phyloP scores from a whole-genome alignment of 2,888 invertebrate species.

The Unio delphinus region DNA sequence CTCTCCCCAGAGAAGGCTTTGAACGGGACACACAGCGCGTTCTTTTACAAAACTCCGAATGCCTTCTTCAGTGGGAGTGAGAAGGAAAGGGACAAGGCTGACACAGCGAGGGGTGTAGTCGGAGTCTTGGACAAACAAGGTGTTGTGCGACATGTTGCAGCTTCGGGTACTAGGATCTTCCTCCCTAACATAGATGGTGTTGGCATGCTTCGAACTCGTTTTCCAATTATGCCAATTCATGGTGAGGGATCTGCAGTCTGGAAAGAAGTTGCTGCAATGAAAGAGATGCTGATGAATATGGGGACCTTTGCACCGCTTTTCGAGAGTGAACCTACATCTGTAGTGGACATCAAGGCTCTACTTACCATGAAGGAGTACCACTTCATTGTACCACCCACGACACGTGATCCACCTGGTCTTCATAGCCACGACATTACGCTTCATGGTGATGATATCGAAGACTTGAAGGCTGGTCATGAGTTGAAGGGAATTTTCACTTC shows the following conservation, averaged over 20 bases:
- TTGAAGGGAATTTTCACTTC: conserved; percentile 29
- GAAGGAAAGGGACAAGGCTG: conserved; percentile 21
- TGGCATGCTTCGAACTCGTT: conserved; percentile 51
- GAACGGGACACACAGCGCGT: conserved; percentile 38
- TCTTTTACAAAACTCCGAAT: conserved; percentile 40
- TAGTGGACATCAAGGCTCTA: conserved; percentile 15
- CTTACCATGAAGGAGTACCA: conserved; percentile 8
- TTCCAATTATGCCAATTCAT: conserved; percentile 57
- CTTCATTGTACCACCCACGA: conserved; percentile 29
- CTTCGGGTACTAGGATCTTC: conserved; percentile 46
- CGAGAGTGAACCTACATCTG: conserved; percentile 31
- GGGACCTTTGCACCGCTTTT: conserved; percentile 31
- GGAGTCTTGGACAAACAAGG: conserved; percentile 49
- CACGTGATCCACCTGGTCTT: conserved; percentile 36
- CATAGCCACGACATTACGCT: conserved; percentile 36
- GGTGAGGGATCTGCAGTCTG: conserved; percentile 37
- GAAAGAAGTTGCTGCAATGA: conserved; percentile 52
- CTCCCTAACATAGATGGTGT: conserved; percentile 49
- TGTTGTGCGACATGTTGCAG: conserved; percentile 23
- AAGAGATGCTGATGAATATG: conserved; percentile 47
- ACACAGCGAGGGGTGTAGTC: conserved; percentile 34
- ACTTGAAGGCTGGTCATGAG: conserved; percentile 23
- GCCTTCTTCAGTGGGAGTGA: conserved; percentile 36
- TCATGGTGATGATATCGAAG: conserved; percentile 29
- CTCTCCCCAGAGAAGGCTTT: conserved; percentile 29